Percentiles rank a stretch among this genome's conserved stretches.
These are phyloP conservation scores for Heliangelus exortis DNA, from an alignment of 2,797 vertebrate genomes.

Conservation along the genomic window DNA sequence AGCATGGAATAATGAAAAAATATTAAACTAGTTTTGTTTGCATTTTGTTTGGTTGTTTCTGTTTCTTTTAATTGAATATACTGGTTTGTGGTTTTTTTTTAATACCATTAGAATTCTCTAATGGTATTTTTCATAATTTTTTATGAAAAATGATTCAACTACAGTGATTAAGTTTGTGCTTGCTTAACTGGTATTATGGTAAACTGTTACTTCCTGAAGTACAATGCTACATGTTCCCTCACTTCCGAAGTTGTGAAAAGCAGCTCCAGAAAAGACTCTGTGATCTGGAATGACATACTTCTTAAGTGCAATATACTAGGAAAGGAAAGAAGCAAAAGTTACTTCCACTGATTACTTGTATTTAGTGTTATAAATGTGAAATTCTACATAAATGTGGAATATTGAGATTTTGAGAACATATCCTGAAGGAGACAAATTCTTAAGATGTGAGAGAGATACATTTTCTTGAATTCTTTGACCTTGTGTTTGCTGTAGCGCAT, in stretches of 20 bases:
- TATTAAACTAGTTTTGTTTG: background rate
- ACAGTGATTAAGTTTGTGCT: background rate
- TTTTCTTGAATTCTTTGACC: background rate
- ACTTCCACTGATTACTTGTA: background rate
- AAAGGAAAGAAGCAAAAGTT: background rate
- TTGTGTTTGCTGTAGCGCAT: background rate
- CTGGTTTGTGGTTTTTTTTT: no score
- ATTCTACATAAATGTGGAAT: background rate
- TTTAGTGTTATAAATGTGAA: background rate
- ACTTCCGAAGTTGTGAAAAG: background rate
- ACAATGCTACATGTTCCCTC: background rate
- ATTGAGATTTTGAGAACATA: background rate
- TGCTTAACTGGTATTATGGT: background rate
- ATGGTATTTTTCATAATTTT: background rate
- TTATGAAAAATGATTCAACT: background rate
- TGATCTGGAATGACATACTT: background rate
- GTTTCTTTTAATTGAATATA: no score
- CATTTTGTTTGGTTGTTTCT: background rate
- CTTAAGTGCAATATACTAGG: background rate
- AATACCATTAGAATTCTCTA: background rate
- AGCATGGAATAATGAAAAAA: background rate
- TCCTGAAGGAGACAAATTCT: background rate
- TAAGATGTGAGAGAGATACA: background rate
- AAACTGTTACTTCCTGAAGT: background rate
- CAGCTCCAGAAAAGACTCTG: background rate